Percentiles rank a stretch among this genome's conserved stretches.
Evolutionary conservation across 2,888 invertebrate species (phyloP).

Genomic region (Diaprepes abbreviatus): DNA sequence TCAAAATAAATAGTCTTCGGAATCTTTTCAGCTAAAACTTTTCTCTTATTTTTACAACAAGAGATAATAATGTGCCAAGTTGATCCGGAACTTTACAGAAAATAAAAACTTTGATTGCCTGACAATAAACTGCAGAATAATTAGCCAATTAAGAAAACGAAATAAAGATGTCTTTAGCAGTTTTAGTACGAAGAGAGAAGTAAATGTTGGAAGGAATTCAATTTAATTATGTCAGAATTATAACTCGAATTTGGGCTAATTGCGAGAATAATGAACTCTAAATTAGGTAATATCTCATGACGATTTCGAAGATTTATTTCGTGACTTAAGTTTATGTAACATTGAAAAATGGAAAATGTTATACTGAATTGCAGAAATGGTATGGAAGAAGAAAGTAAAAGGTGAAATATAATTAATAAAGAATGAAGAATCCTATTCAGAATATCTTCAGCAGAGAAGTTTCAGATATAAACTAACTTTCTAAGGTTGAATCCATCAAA

Average conservation of each 20-base stretch:
- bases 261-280: conserved; percentile 12
- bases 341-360: not conserved
- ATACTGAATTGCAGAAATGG: too few species aligned
- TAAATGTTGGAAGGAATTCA: conserved; percentile 17
- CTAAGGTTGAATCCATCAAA: too few species aligned
- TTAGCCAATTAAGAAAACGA: conserved; percentile 22
- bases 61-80: conserved; percentile 12
- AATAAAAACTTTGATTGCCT: conserved; percentile 18
- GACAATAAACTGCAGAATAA: conserved; percentile 17
- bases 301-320: not conserved
- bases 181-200: conserved; percentile 8
- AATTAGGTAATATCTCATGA: conserved; percentile 6
- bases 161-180: conserved; percentile 30
- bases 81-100: conserved; percentile 9
- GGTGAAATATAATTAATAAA: too few species aligned
- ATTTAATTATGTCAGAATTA: conserved; percentile 25
- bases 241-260: conserved; percentile 12
- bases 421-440: too few species aligned
- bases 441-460: too few species aligned
- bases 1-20: not conserved
- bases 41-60: conserved; percentile 7
- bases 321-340: not conserved
- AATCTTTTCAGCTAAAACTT: not conserved
- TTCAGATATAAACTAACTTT: too few species aligned
- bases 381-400: too few species aligned